phyloP scores from a whole-genome alignment of 2,113 vertebrate genomes.

The Cichladusa arquata region DNA sequence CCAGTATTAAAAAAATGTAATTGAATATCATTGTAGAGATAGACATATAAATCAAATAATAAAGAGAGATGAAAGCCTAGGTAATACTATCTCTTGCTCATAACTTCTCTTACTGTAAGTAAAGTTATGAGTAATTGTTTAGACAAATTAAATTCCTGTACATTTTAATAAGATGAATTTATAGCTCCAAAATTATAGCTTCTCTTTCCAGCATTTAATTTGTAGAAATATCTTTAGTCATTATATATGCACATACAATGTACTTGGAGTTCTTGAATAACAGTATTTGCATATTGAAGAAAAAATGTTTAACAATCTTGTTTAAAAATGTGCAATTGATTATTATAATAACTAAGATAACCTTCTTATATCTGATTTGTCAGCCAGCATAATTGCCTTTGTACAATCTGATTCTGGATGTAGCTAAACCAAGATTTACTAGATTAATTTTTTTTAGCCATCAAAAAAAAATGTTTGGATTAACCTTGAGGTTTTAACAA shows the following conservation, averaged over 20 bases:
- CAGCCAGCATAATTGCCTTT: not conserved
- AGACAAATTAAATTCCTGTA: conserved; percentile 3
- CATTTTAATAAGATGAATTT: conserved; percentile 31
- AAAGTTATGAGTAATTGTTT: conserved; percentile 12
- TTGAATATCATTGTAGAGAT: not conserved
- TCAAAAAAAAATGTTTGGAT: not conserved
- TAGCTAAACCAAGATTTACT: not conserved
- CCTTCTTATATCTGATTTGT: not conserved
- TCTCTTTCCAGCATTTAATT: conserved; percentile 8
- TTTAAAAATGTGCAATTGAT: not conserved
- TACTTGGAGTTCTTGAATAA: not conserved
- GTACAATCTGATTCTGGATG: not conserved
- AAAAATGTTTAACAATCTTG: not conserved
- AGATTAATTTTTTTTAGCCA: not conserved
- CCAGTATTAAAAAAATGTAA: not conserved
- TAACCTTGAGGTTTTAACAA: not conserved
- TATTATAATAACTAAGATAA: not conserved
- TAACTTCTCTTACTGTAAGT: not conserved
- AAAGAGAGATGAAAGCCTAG: conserved; percentile 8
- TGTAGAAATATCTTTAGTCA: not conserved
- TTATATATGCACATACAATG: not conserved
- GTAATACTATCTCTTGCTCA: not conserved
- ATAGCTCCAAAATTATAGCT: not conserved
- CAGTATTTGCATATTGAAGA: not conserved
- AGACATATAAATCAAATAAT: conserved; percentile 3